These are phyloP conservation scores for Lophius americanus DNA, from an alignment of 2,797 vertebrate genomes.

Conservation along the genomic window DNA sequence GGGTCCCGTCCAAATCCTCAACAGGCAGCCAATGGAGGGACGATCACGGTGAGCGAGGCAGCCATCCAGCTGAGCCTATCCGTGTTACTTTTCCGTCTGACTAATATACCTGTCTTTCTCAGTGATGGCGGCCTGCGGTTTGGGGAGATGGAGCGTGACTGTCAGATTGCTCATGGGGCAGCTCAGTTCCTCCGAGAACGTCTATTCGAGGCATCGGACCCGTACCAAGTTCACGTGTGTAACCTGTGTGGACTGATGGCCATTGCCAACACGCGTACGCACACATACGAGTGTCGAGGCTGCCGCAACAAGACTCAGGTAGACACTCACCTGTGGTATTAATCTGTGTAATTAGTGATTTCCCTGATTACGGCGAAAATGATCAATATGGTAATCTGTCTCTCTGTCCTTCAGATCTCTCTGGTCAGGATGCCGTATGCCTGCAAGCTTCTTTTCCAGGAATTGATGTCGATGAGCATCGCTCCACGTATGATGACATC, in stretches of 20 bases:
- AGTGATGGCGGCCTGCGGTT: conserved; percentile 97
- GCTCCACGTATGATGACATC: conserved; percentile 97
- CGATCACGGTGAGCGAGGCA: conserved; percentile 89
- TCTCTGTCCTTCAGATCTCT: conserved; percentile 87
- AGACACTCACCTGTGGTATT: not conserved
- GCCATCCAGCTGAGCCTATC: not conserved
- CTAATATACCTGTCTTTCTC: conserved; percentile 1
- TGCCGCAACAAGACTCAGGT: conserved; percentile 94
- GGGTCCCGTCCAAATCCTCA: conserved; percentile 97
- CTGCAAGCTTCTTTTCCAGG: conserved; percentile 98
- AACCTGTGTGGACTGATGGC: conserved; percentile 98
- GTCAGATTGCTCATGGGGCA: conserved; percentile 98
- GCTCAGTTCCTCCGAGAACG: conserved; percentile 96
- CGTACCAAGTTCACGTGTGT: conserved; percentile 97
- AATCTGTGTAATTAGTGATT: not conserved
- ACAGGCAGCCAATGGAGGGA: conserved; percentile 98
- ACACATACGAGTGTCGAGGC: conserved; percentile 96
- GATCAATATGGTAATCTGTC: not conserved
- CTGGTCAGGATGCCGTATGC: conserved; percentile 97
- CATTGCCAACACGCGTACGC: conserved; percentile 96
- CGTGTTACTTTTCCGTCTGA: not conserved
- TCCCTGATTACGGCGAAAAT: too few relatives aligned
- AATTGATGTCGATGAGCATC: conserved; percentile 99
- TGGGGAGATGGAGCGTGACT: conserved; percentile 98
- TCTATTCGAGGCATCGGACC: conserved; percentile 96